Evolutionary conservation across 2,113 vertebrate species (phyloP).

Genomic region (Hyperopisus bebe): DNA sequence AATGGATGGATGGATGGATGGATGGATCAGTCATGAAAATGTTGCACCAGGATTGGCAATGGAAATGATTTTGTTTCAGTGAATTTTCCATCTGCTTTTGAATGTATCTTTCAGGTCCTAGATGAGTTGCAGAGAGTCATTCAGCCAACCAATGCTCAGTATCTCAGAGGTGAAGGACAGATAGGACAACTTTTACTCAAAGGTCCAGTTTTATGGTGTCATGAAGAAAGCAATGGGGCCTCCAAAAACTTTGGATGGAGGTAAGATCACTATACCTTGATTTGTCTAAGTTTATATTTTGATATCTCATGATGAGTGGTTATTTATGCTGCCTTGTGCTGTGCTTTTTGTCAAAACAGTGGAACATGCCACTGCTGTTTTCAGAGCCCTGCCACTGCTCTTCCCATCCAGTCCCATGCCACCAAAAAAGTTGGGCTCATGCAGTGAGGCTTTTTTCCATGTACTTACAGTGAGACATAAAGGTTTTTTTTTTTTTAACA

Average conservation of each 20-base stretch:
- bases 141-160: neutral
- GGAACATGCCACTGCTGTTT: slow-evolving; percentile 4
- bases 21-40: neutral
- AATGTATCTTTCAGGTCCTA: neutral
- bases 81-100: neutral
- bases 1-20: too few relatives aligned
- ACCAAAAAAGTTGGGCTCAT: slow-evolving; percentile 17
- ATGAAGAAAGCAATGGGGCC: slow-evolving; percentile 25
- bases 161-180: neutral
- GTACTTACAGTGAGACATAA: slow-evolving; percentile 1
- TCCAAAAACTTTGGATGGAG: slow-evolving; percentile 9
- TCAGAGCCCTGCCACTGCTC: neutral
- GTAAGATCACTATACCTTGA: neutral
- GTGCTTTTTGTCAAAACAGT: neutral
- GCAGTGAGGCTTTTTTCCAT: slow-evolving; percentile 17
- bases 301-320: neutral
- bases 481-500: neutral
- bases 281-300: neutral
- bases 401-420: slow-evolving; percentile 7
- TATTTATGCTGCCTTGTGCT: neutral
- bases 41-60: neutral
- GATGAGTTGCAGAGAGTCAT: neutral
- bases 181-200: slow-evolving; percentile 19
- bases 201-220: slow-evolving; percentile 28
- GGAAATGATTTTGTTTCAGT: neutral